phyloP scores from a whole-genome alignment of 2,797 vertebrate genomes.

The Smutsia gigantea region DNA sequence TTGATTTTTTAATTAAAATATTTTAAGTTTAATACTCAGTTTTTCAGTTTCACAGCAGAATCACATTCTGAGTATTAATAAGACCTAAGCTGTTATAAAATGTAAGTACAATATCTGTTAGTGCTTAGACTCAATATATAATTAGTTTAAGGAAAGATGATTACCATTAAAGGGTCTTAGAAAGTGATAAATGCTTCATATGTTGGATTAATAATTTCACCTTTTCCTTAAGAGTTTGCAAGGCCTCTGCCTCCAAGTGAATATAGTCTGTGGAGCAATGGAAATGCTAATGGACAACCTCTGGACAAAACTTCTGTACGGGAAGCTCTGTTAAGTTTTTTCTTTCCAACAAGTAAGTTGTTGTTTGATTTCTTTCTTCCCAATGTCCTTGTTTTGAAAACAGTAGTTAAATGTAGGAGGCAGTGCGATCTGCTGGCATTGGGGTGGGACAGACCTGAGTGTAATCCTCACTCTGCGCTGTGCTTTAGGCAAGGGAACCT shows the following conservation, averaged over 20 bases:
- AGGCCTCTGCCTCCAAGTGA: not conserved
- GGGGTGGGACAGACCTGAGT: not conserved
- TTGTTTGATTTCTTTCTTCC: not conserved
- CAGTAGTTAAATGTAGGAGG: conserved; percentile 19
- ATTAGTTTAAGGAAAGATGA: conserved; percentile 73
- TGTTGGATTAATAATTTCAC: conserved; percentile 79
- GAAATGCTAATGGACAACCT: not conserved
- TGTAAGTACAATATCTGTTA: conserved; percentile 71
- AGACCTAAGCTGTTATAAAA: conserved; percentile 55
- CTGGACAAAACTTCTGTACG: not conserved
- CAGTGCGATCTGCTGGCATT: not conserved
- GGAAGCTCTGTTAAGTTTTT: conserved; percentile 43
- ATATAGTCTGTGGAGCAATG: not conserved
- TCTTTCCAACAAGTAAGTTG: conserved; percentile 86
- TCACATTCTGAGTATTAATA: conserved; percentile 47
- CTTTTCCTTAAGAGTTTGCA: conserved; percentile 59
- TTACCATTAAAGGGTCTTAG: conserved; percentile 74
- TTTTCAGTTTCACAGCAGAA: conserved; percentile 70
- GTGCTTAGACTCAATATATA: conserved; percentile 56
- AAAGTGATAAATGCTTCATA: conserved; percentile 73
- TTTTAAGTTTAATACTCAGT: conserved; percentile 56
- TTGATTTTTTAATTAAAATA: not conserved
- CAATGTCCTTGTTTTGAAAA: conserved; percentile 32
- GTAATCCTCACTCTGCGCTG: conserved; percentile 18
- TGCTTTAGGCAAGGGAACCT: not conserved